Evolutionary conservation across 2,113 vertebrate genomes (phyloP), one percentile per base, ranked within the genome.

Genomic region (Coptodon rendalli): DNA sequence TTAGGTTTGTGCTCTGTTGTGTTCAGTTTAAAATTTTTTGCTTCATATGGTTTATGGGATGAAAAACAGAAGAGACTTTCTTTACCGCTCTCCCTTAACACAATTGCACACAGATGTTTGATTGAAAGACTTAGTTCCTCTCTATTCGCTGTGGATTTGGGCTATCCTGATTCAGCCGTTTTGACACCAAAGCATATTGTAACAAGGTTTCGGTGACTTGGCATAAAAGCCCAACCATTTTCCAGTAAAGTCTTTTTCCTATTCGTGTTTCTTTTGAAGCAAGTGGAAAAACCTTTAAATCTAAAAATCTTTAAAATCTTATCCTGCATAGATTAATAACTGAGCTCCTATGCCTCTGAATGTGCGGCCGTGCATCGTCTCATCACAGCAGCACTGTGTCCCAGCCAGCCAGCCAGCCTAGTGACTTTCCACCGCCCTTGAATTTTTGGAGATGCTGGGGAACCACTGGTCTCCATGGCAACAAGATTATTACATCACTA

Each of bases 401-500:
- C 61, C 61, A 66, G 34, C 38, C 66, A 73, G 89, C 83, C 88
- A 82, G 76, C 66, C 82, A 59, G 81, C 80, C 80, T 48, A 48
- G 87, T 95, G 94, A 94, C 95, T 95, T 96, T 96, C 89, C 89
- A 45, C 68, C 34, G 93, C 90, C 95, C 95, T 96, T 96, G 94
- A 92, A 87, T 93, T 95, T 95, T 93, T 84, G 90, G 93, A 89
- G 91, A 95, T 89, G 91, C 90, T 85, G 82, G 86, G 93, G 93
- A 94, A 92, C 89, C 78, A 91, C 84, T 6, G 87, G 92, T 96
- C 94, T 93, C 95, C 94, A 96, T 95, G 91, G 96, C 94, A 96
- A 96, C 94, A 93, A 90, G 92, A 94, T 94, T 95, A 94, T 95
- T 94, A 93, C 94, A 93, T 95, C 95, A 95, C 92, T 90, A 85